These are phyloP conservation scores for Thaleichthys pacificus DNA, from an alignment of 2,797 vertebrate genomes.

Conservation along the genomic window DNA sequence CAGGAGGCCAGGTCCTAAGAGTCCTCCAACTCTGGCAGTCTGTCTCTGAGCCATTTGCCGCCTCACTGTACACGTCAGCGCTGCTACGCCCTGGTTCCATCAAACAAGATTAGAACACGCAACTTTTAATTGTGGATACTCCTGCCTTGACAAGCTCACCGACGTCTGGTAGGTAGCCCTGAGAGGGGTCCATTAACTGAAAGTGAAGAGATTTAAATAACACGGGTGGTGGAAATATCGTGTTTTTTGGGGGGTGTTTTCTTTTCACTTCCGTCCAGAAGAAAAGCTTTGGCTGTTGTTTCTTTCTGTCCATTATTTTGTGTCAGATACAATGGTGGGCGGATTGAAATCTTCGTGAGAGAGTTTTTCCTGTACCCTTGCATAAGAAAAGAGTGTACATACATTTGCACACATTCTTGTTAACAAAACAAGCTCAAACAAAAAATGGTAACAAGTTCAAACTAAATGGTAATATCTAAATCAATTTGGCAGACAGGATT, in stretches of 20 bases:
- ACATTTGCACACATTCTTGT: slow-evolving; percentile 41
- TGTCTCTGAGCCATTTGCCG: slow-evolving; percentile 56
- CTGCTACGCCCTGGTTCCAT: slow-evolving; percentile 45
- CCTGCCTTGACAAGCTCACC: slow-evolving; percentile 17
- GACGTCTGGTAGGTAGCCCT: slow-evolving; percentile 8
- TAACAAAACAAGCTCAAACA: slow-evolving; percentile 14
- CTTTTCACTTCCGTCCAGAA: too few species aligned
- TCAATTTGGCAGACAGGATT: slow-evolving; percentile 26
- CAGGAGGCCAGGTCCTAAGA: slow-evolving; percentile 28
- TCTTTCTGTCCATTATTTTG: too few species aligned
- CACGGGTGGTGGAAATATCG: too few species aligned
- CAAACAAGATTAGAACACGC: slow-evolving; percentile 57
- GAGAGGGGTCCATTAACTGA: too few species aligned
- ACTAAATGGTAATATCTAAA: slow-evolving; percentile 57
- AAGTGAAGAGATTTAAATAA: neutral
- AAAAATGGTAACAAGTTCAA: slow-evolving; percentile 58
- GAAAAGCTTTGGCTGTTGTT: too few species aligned
- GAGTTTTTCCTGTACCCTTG: too few species aligned
- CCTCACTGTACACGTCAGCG: slow-evolving; percentile 57
- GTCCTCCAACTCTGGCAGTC: slow-evolving; percentile 31
- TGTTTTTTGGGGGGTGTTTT: too few species aligned
- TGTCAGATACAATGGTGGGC: too few species aligned
- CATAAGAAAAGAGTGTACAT: too few species aligned
- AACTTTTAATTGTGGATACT: slow-evolving; percentile 64
- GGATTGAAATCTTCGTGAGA: too few species aligned